These are phyloP conservation scores for Sarcophaga variegata DNA, from an alignment of 2,888 invertebrate species.

Conservation along the genomic window DNA sequence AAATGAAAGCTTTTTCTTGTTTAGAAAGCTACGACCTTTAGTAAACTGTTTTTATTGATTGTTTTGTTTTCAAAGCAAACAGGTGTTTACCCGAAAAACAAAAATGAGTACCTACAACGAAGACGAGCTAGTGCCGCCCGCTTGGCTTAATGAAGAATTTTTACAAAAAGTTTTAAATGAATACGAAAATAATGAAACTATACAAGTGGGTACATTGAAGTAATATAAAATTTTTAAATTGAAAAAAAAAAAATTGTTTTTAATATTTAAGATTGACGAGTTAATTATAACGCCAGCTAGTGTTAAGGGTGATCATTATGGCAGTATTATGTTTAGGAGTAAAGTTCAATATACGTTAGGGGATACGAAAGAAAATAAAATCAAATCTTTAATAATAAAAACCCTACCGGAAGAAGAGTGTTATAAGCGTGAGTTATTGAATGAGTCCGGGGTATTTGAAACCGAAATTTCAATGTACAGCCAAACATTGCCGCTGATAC, in stretches of 20 bases:
- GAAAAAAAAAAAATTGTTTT: neutral
- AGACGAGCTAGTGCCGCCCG: conserved; percentile 64
- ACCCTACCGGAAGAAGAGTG: conserved; percentile 68
- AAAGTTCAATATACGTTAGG: conserved; percentile 50
- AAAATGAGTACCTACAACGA: conserved; percentile 54
- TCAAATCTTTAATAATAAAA: conserved; percentile 70
- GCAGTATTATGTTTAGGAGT: conserved; percentile 72
- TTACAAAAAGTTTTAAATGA: conserved; percentile 59
- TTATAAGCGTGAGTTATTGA: conserved; percentile 68
- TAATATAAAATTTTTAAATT: neutral
- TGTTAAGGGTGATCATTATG: conserved; percentile 71
- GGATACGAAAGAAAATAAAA: neutral
- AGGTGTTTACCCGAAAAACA: neutral
- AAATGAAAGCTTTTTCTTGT: neutral
- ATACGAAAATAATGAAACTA: conserved; percentile 48
- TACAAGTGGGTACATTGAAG: conserved; percentile 42
- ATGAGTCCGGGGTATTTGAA: conserved; percentile 64
- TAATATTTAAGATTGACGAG: conserved; percentile 12
- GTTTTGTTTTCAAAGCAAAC: neutral
- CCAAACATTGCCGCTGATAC: conserved; percentile 71
- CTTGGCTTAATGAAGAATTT: conserved; percentile 67
- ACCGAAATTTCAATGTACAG: conserved; percentile 72
- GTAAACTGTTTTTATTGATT: neutral
- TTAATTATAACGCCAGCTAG: conserved; percentile 62
- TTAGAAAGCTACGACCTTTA: neutral